phyloP scores from a whole-genome alignment of 2,113 vertebrate genomes.

The Probosciger aterrimus region DNA sequence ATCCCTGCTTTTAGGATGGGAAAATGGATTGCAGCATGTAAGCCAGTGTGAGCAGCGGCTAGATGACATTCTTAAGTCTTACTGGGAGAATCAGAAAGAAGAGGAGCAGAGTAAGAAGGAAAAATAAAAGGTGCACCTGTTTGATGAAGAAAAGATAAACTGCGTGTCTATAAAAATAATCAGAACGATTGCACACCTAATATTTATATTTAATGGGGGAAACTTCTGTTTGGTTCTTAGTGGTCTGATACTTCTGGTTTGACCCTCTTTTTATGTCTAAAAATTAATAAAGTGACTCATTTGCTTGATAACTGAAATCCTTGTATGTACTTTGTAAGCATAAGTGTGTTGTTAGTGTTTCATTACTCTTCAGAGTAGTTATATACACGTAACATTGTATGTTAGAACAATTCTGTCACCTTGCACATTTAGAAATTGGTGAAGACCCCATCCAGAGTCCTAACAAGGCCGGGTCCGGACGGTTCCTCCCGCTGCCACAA shows the following conservation, averaged over 20 bases:
- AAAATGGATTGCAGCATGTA: constrained; percentile 72
- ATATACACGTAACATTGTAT: rapidly evolving
- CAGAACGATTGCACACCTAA: not conserved
- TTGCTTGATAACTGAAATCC: not conserved
- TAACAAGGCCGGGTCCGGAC: not conserved
- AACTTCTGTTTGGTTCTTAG: not conserved
- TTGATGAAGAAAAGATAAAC: not conserved
- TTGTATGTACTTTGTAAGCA: not conserved
- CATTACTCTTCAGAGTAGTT: not conserved
- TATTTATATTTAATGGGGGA: not conserved
- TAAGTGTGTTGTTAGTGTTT: not conserved
- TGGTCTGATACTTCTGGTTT: not conserved
- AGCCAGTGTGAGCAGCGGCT: constrained; percentile 69
- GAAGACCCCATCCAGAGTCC: not conserved
- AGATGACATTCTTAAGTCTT: constrained; percentile 58
- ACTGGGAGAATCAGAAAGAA: constrained; percentile 56
- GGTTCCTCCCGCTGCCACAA: not conserved
- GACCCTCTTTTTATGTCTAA: not conserved
- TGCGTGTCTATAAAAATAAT: not conserved
- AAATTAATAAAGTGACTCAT: not conserved
- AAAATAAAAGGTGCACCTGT: not conserved
- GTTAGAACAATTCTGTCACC: not conserved
- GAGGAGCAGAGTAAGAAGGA: constrained; percentile 26
- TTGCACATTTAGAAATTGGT: not conserved
- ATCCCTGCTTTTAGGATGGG: constrained; percentile 53